Evolutionary conservation across 2,797 vertebrate genomes (phyloP).

Genomic region (Melanogrammus aeglefinus): DNA sequence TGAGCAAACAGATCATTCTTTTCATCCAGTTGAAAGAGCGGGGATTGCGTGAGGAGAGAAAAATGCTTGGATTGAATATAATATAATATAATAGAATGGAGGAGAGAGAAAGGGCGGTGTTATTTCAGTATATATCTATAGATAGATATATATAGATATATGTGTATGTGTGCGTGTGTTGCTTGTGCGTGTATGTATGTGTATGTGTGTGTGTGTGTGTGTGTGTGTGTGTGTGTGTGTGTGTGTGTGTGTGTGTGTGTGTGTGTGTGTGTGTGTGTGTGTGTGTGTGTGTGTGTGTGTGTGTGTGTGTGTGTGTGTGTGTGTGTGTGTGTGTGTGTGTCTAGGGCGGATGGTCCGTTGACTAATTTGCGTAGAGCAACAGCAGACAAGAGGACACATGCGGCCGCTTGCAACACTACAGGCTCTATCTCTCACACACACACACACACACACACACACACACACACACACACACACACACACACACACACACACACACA

Average conservation of each 20-base stretch:
- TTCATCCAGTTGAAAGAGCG: neutral
- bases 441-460: too few relatives aligned
- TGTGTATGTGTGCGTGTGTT: too few relatives aligned
- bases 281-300: too few relatives aligned
- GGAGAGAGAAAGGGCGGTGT: neutral
- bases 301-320: too few relatives aligned
- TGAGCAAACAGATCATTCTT: neutral
- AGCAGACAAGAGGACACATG: neutral
- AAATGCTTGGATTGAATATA: neutral
- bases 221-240: neutral
- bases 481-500: slow-evolving; percentile 22
- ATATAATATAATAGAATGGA: neutral
- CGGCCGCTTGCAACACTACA: neutral
- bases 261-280: too few relatives aligned
- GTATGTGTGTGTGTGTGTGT: too few relatives aligned
- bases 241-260: too few relatives aligned
- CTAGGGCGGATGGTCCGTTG: slow-evolving; percentile 5
- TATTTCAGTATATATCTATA: neutral
- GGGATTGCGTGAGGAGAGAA: neutral
- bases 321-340: neutral
- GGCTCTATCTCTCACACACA: neutral
- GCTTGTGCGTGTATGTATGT: too few relatives aligned
- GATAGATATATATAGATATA: too few relatives aligned
- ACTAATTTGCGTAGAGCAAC: neutral
- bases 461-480: slow-evolving; percentile 1